Evolutionary conservation across 2,888 invertebrate genomes (phyloP), one percentile per base, ranked within the genome.

Genomic region (Ephialtes manifestator): DNA sequence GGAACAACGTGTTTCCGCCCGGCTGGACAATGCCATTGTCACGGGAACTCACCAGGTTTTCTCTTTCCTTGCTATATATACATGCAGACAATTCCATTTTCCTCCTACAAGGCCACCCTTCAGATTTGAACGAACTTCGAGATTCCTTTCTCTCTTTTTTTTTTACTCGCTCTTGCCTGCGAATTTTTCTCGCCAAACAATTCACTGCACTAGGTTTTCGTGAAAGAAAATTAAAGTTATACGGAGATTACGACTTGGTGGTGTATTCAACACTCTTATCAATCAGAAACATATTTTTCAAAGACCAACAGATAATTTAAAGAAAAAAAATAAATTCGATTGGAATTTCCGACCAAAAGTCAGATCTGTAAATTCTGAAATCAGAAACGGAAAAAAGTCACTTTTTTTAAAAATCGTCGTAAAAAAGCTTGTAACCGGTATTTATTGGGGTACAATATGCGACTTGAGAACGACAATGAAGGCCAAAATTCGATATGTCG

Each of bases 21-120:
- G 63, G 71, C 81, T 51, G 88, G 87, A 88, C 87, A 88, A 88
- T 88, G 77, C 86, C 77, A 83, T 85, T 86, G 86, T 82, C 85
- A 72, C 63, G 51, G 83, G 63, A 58, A 60, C 83, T 58, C 75
- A 8, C 72, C 51, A 53, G 46, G 68, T 48, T 70, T 71, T 71
- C 51, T 76, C 51, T 78, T 13, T 63, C 13, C 28, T 48, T 5
- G 15, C 24, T 68, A 48, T 48, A 48, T 48, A 48, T 68, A 68
- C 28, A n/a, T 43, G 28, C 24, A 48, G 51, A 46, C 74, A 24
- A 39, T 63, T 53, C 75, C 39, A 48, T 55, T 53, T 53, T 35
- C 70, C 35, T 31, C 76, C 60, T 18, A 53, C 55, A 60, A 74
- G 43, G 53, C 51, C 68, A 60, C 43, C 74, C 60, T 43, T 51